Conservation (phyloP, 1,140 invertebrate species). For the Hesperophylax magnus region DNA sequence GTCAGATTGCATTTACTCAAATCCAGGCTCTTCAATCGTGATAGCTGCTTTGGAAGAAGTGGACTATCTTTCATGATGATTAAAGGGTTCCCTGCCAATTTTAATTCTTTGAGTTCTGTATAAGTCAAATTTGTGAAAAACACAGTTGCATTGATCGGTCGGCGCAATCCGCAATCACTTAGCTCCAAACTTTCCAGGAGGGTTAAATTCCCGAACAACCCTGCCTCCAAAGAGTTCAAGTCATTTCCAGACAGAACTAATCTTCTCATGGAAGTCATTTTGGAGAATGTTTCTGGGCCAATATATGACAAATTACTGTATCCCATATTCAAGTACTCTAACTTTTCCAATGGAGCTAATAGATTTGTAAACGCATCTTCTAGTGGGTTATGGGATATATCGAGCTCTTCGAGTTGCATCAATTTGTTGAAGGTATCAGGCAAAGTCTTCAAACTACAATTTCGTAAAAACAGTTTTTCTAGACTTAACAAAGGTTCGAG, state of each 20-base stretch:
- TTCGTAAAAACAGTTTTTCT: constrained; percentile 77
- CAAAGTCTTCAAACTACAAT: constrained; percentile 75
- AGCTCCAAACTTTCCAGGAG: constrained; percentile 77
- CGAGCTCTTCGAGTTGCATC: constrained; percentile 76
- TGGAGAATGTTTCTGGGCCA: constrained; percentile 76
- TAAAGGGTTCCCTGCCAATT: constrained; percentile 78
- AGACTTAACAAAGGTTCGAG: constrained; percentile 76
- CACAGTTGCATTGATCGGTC: constrained; percentile 75
- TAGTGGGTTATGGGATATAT: constrained; percentile 79
- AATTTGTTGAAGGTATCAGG: constrained; percentile 79
- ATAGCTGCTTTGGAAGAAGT: constrained; percentile 76
- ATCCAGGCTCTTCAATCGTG: constrained; percentile 75
- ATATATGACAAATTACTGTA: constrained; percentile 79
- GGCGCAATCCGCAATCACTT: constrained; percentile 77
- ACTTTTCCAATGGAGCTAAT: constrained; percentile 75
- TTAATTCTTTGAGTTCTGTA: constrained; percentile 78
- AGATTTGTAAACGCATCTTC: constrained; percentile 78
- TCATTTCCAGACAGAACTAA: constrained; percentile 80
- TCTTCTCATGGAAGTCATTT: constrained; percentile 78
- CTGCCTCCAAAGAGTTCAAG: constrained; percentile 77
- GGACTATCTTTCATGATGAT: constrained; percentile 72
- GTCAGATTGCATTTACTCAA: constrained; percentile 77
- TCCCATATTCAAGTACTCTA: constrained; percentile 82
- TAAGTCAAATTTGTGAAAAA: constrained; percentile 78
- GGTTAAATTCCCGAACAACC: constrained; percentile 78